These are phyloP conservation scores for Cenopis cana DNA, from an alignment of 2,888 invertebrate genomes.

Conservation along the genomic window DNA sequence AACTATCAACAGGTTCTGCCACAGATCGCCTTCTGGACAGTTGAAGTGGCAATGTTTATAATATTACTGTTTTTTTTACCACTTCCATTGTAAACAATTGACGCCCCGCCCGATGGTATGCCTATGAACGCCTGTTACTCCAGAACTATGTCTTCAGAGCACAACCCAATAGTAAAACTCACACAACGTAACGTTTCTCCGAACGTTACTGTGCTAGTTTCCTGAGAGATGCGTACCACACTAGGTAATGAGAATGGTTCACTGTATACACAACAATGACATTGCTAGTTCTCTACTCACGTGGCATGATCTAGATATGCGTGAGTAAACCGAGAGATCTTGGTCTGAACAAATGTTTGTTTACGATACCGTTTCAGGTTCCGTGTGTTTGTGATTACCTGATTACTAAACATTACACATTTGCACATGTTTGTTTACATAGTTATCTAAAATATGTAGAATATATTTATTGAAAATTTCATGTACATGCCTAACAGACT, in stretches of 20 bases:
- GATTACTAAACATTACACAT: conserved; percentile 7
- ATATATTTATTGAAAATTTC: conserved; percentile 8
- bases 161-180: too few relatives aligned
- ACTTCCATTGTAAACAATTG: too few relatives aligned
- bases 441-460: conserved; percentile 8
- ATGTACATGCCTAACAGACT: neutral
- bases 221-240: conserved; percentile 35
- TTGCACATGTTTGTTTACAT: conserved; percentile 17
- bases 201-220: conserved; percentile 22
- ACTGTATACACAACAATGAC: conserved; percentile 35
- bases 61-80: conserved; percentile 1
- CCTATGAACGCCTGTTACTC: too few relatives aligned
- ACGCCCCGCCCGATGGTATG: too few relatives aligned
- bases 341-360: conserved; percentile 17
- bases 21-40: conserved; percentile 14
- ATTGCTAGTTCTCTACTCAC: conserved; percentile 30
- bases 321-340: conserved; percentile 3
- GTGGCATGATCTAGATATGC: conserved; percentile 33
- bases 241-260: conserved; percentile 31
- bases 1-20: conserved; percentile 34
- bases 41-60: conserved; percentile 20
- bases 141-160: too few relatives aligned
- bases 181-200: too few relatives aligned
- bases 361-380: conserved; percentile 4
- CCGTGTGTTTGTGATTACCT: conserved; percentile 5